Base-by-base conservation (phyloP, 2,113 vertebrate genomes). In the Deroptyus accipitrinus region DNA sequence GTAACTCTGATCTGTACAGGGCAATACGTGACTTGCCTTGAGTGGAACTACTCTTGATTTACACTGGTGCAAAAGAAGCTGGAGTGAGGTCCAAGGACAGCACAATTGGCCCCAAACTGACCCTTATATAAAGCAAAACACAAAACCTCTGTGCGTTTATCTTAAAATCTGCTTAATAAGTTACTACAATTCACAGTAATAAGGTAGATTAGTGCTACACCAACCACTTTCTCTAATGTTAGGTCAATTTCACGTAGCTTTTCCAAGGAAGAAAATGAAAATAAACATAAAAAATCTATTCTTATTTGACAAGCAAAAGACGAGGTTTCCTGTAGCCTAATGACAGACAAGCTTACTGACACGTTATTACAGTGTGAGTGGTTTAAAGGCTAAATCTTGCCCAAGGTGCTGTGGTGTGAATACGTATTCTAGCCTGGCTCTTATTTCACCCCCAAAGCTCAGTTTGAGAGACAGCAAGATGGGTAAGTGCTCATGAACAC, bases 331-430 rank as follows among this genome's bases (percentile, higher is more conserved):
- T 69, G 90, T n/a, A 93, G 54, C 63, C 57, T 48, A 30, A 16
- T n/a, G 88, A 75, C 23, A 75, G 74, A 39, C 31, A 46, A 77
- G 54, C 49, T 92, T 23, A 88, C 72, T 86, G 79, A 85, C 31
- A 67, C 35, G 3, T 84, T 54, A 4, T 83, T 63, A 4, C 6
- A 66, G 92, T 25, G 75, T 86, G 68, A 62, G 15, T 51, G 84
- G 28, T 88, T 83, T 66, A 85, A 68, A 97, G 92, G 87, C 93
- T 96, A 70, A 92, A 54, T 42, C 80, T 66, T 92, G 77, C 83
- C 88, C 57, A 27, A 44, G 88, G 8, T 75, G 57, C 74, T 55
- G 42, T 48, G 69, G 33, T 68, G 17, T 2, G 14, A 55, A 48
- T 78, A 84, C 33, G 17, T 33, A 3, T 54, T 77, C 24, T 54